Base-by-base conservation (phyloP, 2,113 vertebrate genomes). In the Lagopus muta region DNA sequence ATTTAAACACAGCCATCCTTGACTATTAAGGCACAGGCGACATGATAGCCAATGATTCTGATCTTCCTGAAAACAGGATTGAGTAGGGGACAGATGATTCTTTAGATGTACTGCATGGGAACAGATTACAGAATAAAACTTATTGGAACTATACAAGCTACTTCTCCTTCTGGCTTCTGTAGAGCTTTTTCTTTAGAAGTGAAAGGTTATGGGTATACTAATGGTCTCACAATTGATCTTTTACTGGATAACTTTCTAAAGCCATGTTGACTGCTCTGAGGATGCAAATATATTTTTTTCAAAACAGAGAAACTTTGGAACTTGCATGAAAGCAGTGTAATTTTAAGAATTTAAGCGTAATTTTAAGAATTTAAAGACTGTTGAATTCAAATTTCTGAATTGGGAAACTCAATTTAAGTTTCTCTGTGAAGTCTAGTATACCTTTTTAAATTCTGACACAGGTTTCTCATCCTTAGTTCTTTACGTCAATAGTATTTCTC, bases 281-380 rank as follows among this genome's bases (percentile, higher is more conserved):
- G 57, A 89, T 89, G 88, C 75, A 93, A 88, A 94, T 82, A 40
- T 82, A 21, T 65, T 95, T 96, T 80, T 58, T 90, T 87, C 71
- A 82, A 92, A 92, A 76, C 66, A 86, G 42, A 70, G 42, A 4
- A 3, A 48, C 65, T 86, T 75, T 79, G 54, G 90, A 82, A 28
- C 40, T 89, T 72, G 52, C 60, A 85, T 76, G 73, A 95, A 96
- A 90, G 64, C 52, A 76, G 58, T 13, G 47, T 89, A 77, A 90
- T 90, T 88, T 77, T 81, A 65, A 82, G 82, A 94, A 93, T 92
- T 93, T 38, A 38, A 76, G 58, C 10, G 47, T 89, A 77, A 90
- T 90, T 88, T 77, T 81, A 65, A 81, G 78, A 86, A n/a, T 54
- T 15, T 54, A 54, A 54, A 28, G 75, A 87, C 2, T 82, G 71